phyloP scores from a whole-genome alignment of 1,140 invertebrate species.

The Ericerus pela region DNA sequence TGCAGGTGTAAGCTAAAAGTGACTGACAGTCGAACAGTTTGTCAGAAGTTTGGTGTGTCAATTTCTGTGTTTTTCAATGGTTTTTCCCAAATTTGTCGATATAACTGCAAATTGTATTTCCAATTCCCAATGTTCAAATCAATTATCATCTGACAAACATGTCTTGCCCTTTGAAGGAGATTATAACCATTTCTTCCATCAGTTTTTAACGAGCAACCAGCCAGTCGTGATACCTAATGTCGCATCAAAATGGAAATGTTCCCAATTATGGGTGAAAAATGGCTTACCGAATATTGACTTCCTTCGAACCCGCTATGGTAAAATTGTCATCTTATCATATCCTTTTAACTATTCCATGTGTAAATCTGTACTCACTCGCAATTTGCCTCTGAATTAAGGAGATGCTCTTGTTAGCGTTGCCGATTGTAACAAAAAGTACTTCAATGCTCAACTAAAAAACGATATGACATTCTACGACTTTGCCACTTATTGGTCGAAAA shows the following conservation, averaged over 20 bases:
- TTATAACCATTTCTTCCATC: neutral
- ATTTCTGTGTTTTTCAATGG: too few species aligned
- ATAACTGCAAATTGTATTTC: too few species aligned
- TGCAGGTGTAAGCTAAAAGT: too few species aligned
- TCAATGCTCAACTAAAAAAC: slow-evolving; percentile 53
- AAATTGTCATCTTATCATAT: neutral
- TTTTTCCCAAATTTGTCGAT: too few species aligned
- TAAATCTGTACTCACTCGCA: neutral
- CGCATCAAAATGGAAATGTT: slow-evolving; percentile 15
- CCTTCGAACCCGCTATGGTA: neutral
- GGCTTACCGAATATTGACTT: neutral
- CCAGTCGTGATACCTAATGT: neutral
- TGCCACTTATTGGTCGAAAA: slow-evolving; percentile 47
- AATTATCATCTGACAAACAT: neutral
- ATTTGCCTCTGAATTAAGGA: slow-evolving; percentile 31
- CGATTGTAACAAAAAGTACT: slow-evolving; percentile 55
- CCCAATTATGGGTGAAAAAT: slow-evolving; percentile 15
- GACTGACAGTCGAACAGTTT: too few species aligned
- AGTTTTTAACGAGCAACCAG: neutral
- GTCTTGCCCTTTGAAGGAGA: neutral
- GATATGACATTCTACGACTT: slow-evolving; percentile 50
- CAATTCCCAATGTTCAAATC: too few species aligned
- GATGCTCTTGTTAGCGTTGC: slow-evolving; percentile 50
- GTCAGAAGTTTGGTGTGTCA: too few species aligned
- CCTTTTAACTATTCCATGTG: neutral